Percentiles rank a stretch among this genome's conserved stretches.
phyloP scores from a whole-genome alignment of 37 sponge, comb jelly and placozoan species.

The Oopsacas minuta region DNA sequence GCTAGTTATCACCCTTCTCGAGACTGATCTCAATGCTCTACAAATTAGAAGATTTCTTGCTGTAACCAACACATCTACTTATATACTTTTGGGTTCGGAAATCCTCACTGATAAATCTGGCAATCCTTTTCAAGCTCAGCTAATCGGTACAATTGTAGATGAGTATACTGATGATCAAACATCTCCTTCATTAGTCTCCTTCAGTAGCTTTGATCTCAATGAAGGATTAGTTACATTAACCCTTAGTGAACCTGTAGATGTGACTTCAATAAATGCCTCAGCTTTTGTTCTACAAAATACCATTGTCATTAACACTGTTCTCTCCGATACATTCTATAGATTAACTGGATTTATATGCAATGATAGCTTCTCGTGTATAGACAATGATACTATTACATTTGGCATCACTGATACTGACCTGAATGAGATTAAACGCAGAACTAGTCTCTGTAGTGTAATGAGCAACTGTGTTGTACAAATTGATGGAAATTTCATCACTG shows the following conservation, averaged over 20 bases:
- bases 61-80: background rate
- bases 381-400: constrained; percentile 26
- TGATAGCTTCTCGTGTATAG: background rate
- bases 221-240: constrained; percentile 41
- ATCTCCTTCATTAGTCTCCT: constrained; percentile 32
- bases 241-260: constrained; percentile 47
- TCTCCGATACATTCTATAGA: constrained; percentile 26
- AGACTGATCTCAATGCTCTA: background rate
- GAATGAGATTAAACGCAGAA: constrained; percentile 39
- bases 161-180: constrained; percentile 26
- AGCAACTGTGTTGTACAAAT: constrained; percentile 38
- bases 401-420: constrained; percentile 32
- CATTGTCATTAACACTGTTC: constrained; percentile 22
- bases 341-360: background rate
- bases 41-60: background rate
- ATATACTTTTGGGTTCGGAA: background rate
- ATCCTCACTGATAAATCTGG: background rate
- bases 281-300: constrained; percentile 27
- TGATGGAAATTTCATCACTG: constrained; percentile 49
- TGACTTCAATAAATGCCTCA: constrained; percentile 36
- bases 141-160: constrained; percentile 1
- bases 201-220: constrained; percentile 48
- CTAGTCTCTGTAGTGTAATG: constrained; percentile 24
- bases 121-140: background rate
- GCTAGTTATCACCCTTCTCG: background rate